Percentiles rank a stretch among this genome's conserved stretches.
phyloP scores from a whole-genome alignment of 2,113 vertebrate species.

The Machaerirhynchus nigripectus region DNA sequence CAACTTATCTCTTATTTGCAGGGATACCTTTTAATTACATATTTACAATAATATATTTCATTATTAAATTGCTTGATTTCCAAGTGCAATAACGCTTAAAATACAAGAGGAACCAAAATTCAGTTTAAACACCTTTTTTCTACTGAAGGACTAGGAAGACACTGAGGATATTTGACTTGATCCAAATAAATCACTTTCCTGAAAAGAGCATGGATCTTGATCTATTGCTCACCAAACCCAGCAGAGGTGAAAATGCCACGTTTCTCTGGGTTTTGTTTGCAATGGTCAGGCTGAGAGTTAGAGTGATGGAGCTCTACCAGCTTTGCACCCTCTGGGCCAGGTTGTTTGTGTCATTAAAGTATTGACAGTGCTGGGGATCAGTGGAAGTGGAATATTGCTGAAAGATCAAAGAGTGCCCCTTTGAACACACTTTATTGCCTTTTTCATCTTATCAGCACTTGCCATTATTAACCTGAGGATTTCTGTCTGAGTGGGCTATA shows the following conservation, averaged over 20 bases:
- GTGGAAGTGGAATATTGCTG: constrained; percentile 54
- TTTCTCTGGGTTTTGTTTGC: background rate
- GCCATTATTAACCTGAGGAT: constrained; percentile 54
- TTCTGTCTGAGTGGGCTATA: constrained; percentile 10
- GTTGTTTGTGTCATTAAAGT: background rate
- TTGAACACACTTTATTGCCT: constrained; percentile 54
- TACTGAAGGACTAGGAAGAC: background rate
- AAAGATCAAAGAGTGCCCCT: constrained; percentile 29
- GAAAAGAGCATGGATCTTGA: background rate
- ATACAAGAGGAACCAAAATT: background rate
- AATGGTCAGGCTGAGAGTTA: background rate
- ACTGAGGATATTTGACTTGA: background rate
- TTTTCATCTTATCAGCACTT: constrained; percentile 51
- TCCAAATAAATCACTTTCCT: background rate
- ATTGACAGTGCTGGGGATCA: background rate
- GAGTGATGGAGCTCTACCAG: background rate
- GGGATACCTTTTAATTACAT: background rate
- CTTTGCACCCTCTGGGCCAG: background rate
- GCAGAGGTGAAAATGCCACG: background rate
- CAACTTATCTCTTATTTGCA: background rate
- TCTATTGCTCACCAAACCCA: background rate
- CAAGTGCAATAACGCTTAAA: background rate
- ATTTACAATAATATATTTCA: fast-evolving
- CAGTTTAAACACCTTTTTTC: background rate
- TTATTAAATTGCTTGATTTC: background rate